phyloP scores from a whole-genome alignment of 2,888 invertebrate species.

The Eupithecia centaureata region DNA sequence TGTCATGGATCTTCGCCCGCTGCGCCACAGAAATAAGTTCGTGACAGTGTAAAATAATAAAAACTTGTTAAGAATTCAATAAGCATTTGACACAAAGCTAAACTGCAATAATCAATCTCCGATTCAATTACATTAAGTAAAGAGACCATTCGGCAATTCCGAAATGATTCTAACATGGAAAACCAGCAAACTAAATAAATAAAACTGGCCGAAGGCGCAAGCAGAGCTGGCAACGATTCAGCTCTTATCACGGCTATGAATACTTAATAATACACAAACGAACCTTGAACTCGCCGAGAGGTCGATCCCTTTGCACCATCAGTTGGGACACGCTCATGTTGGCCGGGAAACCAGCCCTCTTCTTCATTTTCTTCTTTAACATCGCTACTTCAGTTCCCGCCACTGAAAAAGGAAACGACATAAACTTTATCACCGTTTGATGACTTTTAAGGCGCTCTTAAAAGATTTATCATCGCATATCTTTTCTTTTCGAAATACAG shows the following conservation, averaged over 20 bases:
- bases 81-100: neutral
- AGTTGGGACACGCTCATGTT: conserved; percentile 87
- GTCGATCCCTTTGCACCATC: conserved; percentile 86
- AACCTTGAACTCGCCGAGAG: conserved; percentile 81
- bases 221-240: conserved; percentile 64
- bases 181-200: conserved; percentile 48
- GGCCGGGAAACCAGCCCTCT: conserved; percentile 83
- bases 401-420: conserved; percentile 55
- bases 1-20: too few species aligned
- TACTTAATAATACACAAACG: conserved; percentile 54
- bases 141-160: conserved; percentile 29
- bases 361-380: conserved; percentile 86
- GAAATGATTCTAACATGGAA: conserved; percentile 41
- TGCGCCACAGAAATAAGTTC: neutral
- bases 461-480: conserved; percentile 17
- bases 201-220: conserved; percentile 43
- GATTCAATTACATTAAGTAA: conserved; percentile 19
- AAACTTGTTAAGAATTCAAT: neutral
- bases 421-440: conserved; percentile 33
- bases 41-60: neutral
- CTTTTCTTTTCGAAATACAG: conserved; percentile 8
- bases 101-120: conserved; percentile 5
- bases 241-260: conserved; percentile 68
- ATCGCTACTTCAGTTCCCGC: conserved; percentile 72
- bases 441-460: conserved; percentile 30